Evolutionary conservation across 2,797 vertebrate genomes (phyloP).

Genomic region (Brachyalestes nurse): DNA sequence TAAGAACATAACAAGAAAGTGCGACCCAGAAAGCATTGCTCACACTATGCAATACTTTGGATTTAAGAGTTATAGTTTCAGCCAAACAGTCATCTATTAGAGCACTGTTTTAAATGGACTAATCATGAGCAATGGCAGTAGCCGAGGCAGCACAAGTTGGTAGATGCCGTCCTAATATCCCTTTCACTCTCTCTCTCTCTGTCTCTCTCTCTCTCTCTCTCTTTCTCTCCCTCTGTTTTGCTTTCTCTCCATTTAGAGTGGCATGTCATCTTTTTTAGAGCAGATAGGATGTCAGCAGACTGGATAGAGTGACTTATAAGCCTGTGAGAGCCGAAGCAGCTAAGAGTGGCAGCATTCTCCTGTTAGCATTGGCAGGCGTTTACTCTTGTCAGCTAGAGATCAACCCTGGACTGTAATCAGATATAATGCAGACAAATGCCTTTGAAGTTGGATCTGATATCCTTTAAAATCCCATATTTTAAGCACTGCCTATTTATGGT

Average conservation of each 20-base stretch:
- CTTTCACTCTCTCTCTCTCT: conserved; percentile 4
- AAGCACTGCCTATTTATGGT: conserved; percentile 60
- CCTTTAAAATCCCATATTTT: conserved; percentile 63
- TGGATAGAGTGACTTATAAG: conserved; percentile 27
- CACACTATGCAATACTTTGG: too few relatives aligned
- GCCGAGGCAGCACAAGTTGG: neutral
- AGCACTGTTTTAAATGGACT: too few relatives aligned
- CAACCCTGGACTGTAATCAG: conserved; percentile 56
- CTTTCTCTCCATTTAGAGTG: neutral
- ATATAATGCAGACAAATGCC: conserved; percentile 63
- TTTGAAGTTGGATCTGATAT: conserved; percentile 64
- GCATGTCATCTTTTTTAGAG: conserved; percentile 1
- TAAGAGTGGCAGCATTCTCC: conserved; percentile 38
- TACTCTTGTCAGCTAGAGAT: conserved; percentile 51
- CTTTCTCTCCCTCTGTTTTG: neutral
- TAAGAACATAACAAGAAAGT: too few relatives aligned
- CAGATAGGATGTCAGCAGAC: conserved; percentile 10
- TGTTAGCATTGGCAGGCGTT: conserved; percentile 47
- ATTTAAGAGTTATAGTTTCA: too few relatives aligned
- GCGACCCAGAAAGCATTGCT: too few relatives aligned
- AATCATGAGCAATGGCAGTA: neutral
- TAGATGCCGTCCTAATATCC: neutral
- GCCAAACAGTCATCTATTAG: too few relatives aligned
- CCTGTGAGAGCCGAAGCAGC: conserved; percentile 27
- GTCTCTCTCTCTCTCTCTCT: conserved; percentile 1